Base-by-base conservation (phyloP, 2,797 vertebrate species). In the Brotula barbata region DNA sequence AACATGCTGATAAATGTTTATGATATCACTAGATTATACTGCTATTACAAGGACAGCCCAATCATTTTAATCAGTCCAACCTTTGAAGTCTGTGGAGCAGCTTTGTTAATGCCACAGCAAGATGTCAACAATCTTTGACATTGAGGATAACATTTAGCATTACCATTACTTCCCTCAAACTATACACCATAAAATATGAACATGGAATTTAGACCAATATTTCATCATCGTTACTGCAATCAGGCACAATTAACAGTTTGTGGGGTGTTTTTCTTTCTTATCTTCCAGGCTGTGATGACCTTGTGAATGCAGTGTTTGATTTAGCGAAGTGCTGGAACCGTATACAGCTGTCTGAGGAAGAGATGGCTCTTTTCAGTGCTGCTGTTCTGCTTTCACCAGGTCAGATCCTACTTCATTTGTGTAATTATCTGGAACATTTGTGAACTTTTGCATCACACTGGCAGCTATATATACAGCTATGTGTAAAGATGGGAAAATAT, bases 351-450 rank as follows among this genome's bases (percentile, higher is more conserved):
- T 92, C 92, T 0, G 95, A 96, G 0, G 94, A 96, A 47, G 95
- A 95, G 78, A 92, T 94, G 56, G 94, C 94, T 14, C 89, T 97
- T 10, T 96, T 96, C 87, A 93, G 93, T 0, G 93, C 95, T 0
- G 90, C 93, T 0, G 92, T 96, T 53, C 88, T 97, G 52, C 90
- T 97, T 63, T 95, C 95, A 10, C 94, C 95, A 45, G 95, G 95
- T 96, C 20, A 71, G 71, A 73, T 55, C 0, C 25, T 12, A 40
- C 37, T 17, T 31, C 16, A 15, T 22, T 6, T 12, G 25, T 9
- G 16, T 2, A n/a, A n/a, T n/a, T n/a, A n/a, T n/a, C n/a, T n/a
- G n/a, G n/a, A n/a, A n/a, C n/a, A n/a, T n/a, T n/a, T n/a, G n/a
- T n/a, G n/a, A n/a, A n/a, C n/a, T n/a, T n/a, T n/a, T n/a, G n/a